Evolutionary conservation across 2,888 invertebrate genomes (phyloP).

Genomic region (Ennomos erosarius): DNA sequence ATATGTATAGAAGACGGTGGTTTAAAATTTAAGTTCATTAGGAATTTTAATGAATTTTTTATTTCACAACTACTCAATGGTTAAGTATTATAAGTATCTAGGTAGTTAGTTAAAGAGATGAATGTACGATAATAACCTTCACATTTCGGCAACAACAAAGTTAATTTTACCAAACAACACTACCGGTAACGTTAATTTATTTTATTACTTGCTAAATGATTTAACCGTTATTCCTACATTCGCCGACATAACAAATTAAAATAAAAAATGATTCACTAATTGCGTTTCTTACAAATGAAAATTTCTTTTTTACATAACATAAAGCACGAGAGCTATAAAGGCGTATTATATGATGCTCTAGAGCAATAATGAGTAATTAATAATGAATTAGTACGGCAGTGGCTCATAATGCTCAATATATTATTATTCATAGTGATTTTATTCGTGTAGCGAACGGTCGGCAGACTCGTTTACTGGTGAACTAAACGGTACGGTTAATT

Average conservation of each 20-base stretch:
- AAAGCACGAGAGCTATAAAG: slow-evolving; percentile 30
- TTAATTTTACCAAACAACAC: slow-evolving; percentile 1
- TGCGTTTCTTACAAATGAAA: slow-evolving; percentile 37
- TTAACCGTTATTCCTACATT: slow-evolving; percentile 35
- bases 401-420: slow-evolving; percentile 50
- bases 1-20: too few relatives aligned
- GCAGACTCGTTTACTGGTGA: slow-evolving; percentile 63
- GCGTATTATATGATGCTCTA: slow-evolving; percentile 29
- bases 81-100: too few relatives aligned
- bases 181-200: slow-evolving; percentile 35
- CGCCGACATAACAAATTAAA: slow-evolving; percentile 35
- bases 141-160: slow-evolving; percentile 16
- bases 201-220: slow-evolving; percentile 41
- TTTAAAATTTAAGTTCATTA: too few relatives aligned
- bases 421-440: slow-evolving; percentile 60
- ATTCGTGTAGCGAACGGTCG: slow-evolving; percentile 50
- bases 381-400: slow-evolving; percentile 51
- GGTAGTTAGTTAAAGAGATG: too few relatives aligned
- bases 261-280: slow-evolving; percentile 40
- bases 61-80: not conserved
- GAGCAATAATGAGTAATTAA: slow-evolving; percentile 48
- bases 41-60: too few relatives aligned
- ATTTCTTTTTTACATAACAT: slow-evolving; percentile 39
- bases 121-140: not conserved
- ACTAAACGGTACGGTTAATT: slow-evolving; percentile 80